These are phyloP conservation scores for Tipula vernalis DNA, from an alignment of 2,888 invertebrate genomes.

Conservation along the genomic window DNA sequence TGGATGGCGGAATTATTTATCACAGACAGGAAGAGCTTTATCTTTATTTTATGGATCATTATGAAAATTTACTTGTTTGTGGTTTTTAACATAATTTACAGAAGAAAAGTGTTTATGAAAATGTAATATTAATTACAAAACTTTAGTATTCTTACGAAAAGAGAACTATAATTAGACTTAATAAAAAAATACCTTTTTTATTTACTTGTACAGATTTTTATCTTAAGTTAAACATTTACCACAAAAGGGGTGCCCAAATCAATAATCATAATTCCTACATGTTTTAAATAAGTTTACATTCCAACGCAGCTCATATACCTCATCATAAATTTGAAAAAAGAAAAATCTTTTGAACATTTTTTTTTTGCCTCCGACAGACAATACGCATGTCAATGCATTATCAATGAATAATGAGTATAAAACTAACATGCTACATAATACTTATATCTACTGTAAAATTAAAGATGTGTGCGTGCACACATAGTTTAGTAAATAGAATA, in stretches of 20 bases:
- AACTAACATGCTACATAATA: background rate
- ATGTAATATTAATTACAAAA: background rate
- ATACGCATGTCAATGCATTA: background rate
- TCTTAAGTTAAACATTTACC: background rate
- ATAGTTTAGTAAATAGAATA: background rate
- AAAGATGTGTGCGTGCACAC: background rate
- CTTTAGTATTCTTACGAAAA: background rate
- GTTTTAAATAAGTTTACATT: background rate
- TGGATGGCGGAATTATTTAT: background rate
- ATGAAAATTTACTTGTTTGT: no score
- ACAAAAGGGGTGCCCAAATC: background rate
- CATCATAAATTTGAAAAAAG: background rate
- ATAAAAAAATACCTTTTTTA: no score
- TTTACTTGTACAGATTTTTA: background rate
- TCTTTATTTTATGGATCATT: background rate
- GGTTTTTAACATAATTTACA: no score
- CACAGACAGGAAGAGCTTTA: background rate
- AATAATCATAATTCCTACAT: background rate
- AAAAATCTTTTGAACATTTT: background rate
- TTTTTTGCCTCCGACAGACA: background rate
- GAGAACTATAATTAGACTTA: no score
- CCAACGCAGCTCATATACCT: background rate
- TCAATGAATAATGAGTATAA: background rate
- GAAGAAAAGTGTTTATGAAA: background rate
- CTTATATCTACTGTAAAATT: background rate